Evolutionary conservation across 2,797 vertebrate species (phyloP).

Genomic region (Bovichtus variegatus): DNA sequence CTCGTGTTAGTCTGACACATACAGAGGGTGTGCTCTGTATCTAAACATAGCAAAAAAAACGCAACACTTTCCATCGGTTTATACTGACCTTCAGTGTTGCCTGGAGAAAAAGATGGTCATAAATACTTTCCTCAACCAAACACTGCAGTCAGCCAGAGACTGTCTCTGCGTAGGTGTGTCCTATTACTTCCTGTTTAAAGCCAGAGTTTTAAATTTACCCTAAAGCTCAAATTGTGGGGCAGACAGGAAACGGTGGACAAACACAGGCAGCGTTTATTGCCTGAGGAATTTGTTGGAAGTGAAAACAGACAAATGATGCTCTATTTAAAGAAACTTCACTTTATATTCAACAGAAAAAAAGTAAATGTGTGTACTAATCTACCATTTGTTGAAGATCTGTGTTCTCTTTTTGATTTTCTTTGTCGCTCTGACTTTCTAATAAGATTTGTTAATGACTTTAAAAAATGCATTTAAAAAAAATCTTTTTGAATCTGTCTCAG

Average conservation of each 20-base stretch:
- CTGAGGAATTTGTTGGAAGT: conserved; percentile 3
- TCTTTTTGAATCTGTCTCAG: conserved; percentile 71
- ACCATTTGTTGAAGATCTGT: background rate
- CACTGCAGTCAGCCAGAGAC: conserved; percentile 25
- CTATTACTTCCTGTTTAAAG: conserved; percentile 62
- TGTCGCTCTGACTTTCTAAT: background rate
- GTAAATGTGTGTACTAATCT: background rate
- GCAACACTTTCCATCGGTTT: background rate
- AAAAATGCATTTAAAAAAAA: background rate
- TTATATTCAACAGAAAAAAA: background rate
- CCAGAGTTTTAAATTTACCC: conserved; percentile 72
- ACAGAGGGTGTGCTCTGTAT: background rate
- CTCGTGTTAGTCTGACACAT: background rate
- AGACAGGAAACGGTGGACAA: conserved; percentile 50
- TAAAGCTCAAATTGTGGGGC: conserved; percentile 64
- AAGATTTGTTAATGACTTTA: background rate
- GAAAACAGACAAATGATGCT: conserved; percentile 18
- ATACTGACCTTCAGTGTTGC: conserved; percentile 1
- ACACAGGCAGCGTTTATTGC: conserved; percentile 37
- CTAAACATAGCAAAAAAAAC: background rate
- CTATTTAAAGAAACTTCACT: background rate
- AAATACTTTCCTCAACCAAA: conserved; percentile 14
- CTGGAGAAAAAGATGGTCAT: background rate
- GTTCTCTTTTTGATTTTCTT: background rate
- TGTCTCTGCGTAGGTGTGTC: conserved; percentile 54